Evolutionary conservation across 1,140 invertebrate genomes (phyloP), one percentile per base, ranked within the genome.

Genomic region (Trissolcus basalis): DNA sequence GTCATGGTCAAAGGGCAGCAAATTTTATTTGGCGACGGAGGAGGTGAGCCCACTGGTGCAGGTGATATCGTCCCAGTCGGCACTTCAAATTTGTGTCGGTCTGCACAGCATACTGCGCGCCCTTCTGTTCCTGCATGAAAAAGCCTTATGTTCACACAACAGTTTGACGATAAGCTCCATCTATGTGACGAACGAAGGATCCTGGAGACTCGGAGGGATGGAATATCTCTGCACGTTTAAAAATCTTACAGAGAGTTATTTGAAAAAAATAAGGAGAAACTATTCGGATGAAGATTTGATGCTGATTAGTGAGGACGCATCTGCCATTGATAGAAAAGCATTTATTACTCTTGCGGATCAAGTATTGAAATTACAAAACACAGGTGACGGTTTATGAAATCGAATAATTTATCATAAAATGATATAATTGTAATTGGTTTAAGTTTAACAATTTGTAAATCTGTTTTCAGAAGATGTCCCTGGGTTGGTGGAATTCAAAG

Each of bases 181-280:
- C 59, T 96, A 95, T 88, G 92, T 96, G 3, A 92, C 92, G 7
- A 89, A 91, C 11, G 94, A 96, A 86, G 94, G 94, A 5, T 92
- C 90, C 61, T 96, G 95, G 95, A 94, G 93, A 84, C 87, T 97
- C 11, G 94, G 94, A 13, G 94, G 94, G 4, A 87, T 96, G 54
- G 94, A 96, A 82, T 94, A 93, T 87, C 87, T 94, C 0, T 94
- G 93, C 85, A 89, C 90, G 77, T 92, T 92, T 79, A 86, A 86
- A 56, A 93, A 95, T 47, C 86, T 94, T 9, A 93, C 90, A 33
- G 78, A 87, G 47, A 88, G 91, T 39, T 93, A 93, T 83, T 87
- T 96, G 19, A 91, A 92, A 75, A 91, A 93, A 85, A 91, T 92
- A 15, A 90, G 91, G 82, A 90, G 89, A 50, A 90, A 91, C 72